A percentile compares a stretch with the other conserved stretches of the same genome.
Evolutionary conservation across 2,797 vertebrate species (phyloP).

Genomic region (Pangasius sanitwongsei): DNA sequence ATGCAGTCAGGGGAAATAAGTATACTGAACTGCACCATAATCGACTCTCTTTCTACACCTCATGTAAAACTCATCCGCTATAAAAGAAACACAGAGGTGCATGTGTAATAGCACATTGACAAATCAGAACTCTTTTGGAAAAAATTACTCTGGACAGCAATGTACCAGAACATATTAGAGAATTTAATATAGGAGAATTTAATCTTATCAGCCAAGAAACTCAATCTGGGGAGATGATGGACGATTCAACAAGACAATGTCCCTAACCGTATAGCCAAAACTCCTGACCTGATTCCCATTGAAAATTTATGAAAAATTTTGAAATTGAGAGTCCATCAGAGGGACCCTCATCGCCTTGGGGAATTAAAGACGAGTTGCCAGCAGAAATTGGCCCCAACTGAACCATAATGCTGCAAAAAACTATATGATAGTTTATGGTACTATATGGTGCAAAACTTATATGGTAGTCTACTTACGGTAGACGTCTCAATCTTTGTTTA

Average conservation of each 20-base stretch:
- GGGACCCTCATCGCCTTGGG: neutral
- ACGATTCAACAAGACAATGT: neutral
- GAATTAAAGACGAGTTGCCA: neutral
- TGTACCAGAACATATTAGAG: neutral
- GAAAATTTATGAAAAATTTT: neutral
- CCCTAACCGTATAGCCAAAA: neutral
- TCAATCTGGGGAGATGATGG: neutral
- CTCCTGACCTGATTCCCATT: neutral
- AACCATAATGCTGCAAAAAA: neutral
- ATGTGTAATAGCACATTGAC: too few species aligned
- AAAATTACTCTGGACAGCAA: neutral
- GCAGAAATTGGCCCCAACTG: neutral
- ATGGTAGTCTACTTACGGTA: neutral
- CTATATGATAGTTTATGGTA: neutral
- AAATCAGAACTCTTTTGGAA: neutral
- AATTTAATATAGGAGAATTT: neutral
- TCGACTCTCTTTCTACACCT: neutral
- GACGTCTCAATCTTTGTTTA: neutral
- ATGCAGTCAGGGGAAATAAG: neutral
- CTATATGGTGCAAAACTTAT: neutral
- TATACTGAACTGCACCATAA: neutral
- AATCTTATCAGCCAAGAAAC: neutral
- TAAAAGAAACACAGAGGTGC: neutral
- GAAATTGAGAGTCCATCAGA: neutral
- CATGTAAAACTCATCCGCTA: neutral